Conservation (phyloP, 1,140 invertebrate species). For the Trichogramma pretiosum region DNA sequence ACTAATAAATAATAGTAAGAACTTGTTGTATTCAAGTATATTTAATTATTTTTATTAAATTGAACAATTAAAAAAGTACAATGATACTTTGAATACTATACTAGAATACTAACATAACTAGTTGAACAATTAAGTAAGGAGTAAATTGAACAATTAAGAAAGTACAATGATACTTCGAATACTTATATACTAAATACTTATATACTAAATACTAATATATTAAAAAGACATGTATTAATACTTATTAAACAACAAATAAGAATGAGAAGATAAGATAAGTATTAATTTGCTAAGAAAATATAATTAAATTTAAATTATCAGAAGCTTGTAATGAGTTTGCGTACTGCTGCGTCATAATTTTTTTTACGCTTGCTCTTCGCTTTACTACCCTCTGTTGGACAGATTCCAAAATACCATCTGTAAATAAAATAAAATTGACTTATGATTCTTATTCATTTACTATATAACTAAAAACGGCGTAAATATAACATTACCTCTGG, state of each 20-base stretch:
- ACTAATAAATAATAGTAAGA: no score
- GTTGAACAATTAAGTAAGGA: neutral
- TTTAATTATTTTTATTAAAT: no score
- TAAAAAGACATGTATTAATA: neutral
- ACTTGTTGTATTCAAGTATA: no score
- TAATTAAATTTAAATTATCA: neutral
- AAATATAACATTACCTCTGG: neutral
- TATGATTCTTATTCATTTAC: neutral
- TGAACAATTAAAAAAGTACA: no score
- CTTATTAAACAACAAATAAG: neutral
- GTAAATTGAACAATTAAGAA: no score
- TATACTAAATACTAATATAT: neutral
- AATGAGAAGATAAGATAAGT: no score
- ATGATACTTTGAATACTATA: neutral
- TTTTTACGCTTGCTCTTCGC: neutral
- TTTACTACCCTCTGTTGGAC: neutral
- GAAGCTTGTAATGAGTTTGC: neutral
- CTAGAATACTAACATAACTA: neutral
- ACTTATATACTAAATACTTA: neutral
- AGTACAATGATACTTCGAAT: neutral
- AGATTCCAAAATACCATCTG: neutral
- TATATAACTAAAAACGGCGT: neutral
- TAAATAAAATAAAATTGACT: neutral
- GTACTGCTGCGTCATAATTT: neutral
- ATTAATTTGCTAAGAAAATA: neutral